Evolutionary conservation across 1,140 invertebrate species (phyloP), one percentile per base, ranked within the genome.

Genomic region (Potamilus streckersoni): DNA sequence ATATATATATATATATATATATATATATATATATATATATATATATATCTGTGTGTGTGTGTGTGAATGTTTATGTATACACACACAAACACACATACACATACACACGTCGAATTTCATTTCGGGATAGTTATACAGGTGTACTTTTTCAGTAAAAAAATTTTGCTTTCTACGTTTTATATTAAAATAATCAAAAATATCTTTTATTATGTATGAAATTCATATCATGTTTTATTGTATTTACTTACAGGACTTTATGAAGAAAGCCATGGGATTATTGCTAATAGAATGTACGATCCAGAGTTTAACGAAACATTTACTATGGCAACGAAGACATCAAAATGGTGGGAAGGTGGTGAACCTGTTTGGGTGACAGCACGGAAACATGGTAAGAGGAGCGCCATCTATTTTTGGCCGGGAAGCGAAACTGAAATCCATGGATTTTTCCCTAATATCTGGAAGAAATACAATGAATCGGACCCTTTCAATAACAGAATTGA

Each of bases 231-330:
- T 23, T 49, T n/a, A n/a, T n/a, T n/a, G n/a, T n/a, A n/a, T n/a
- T n/a, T n/a, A n/a, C n/a, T n/a, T n/a, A n/a, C 71, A 87, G 87
- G 85, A 62, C 83, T 95, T 38, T 94, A 93, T 84, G 90, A 93
- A 0, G 94, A 95, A 87, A 90, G 86, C 61, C 95, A 96, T 89
- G 95, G 94, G 15, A 94, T 96, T 70, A 73, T 87, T 13, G 78
- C 79, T n/a, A 95, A 94, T 87, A 85, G 85, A 56, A 92, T 93
- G 85, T 95, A 92, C 82, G 93, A 95, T 87, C 88, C 90, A 3
- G 80, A 85, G 2, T 88, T 88, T 13, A 90, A 92, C 23, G 88
- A 88, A 61, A 86, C 77, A 0, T 89, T 92, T 66, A 78, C n/a
- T 13, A 78, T 67, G 62, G 84, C 55, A 88, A 91, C 70, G 85